Conservation (phyloP, 2,797 vertebrate genomes). For the Coendou prehensilis region DNA sequence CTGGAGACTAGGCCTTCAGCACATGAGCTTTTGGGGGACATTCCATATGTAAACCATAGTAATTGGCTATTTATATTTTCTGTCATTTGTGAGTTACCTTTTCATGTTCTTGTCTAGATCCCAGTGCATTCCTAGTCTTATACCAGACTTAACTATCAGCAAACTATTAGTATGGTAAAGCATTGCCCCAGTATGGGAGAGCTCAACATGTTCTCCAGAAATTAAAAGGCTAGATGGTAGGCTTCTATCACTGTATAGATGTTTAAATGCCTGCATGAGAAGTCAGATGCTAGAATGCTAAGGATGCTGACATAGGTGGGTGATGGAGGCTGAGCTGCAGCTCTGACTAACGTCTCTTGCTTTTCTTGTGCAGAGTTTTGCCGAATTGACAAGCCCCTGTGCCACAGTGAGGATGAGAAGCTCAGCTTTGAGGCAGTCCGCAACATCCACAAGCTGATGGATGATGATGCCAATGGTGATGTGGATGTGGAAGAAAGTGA, state of each 20-base stretch:
- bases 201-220: constrained; percentile 47
- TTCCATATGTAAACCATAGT: not conserved
- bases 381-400: constrained; percentile 94
- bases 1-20: not conserved
- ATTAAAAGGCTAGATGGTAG: not conserved
- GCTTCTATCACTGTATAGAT: not conserved
- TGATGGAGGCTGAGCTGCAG: not conserved
- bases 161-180: constrained; percentile 43
- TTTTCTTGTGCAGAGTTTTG: constrained; percentile 93
- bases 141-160: constrained; percentile 13
- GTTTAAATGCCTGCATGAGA: not conserved
- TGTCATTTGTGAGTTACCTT: constrained; percentile 21
- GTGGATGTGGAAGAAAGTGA: constrained; percentile 97
- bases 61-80: constrained; percentile 57
- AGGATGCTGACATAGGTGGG: not conserved
- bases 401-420: constrained; percentile 94
- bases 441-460: constrained; percentile 99
- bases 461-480: constrained; percentile 98
- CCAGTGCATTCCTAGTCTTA: not conserved
- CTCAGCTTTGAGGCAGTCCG: constrained; percentile 97
- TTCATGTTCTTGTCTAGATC: constrained; percentile 31
- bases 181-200: not conserved
- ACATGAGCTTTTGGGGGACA: not conserved
- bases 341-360: constrained; percentile 58
- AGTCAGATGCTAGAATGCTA: constrained; percentile 39